These are phyloP conservation scores for Carterocephalus palaemon DNA, from an alignment of 2,888 invertebrate genomes.

Conservation along the genomic window DNA sequence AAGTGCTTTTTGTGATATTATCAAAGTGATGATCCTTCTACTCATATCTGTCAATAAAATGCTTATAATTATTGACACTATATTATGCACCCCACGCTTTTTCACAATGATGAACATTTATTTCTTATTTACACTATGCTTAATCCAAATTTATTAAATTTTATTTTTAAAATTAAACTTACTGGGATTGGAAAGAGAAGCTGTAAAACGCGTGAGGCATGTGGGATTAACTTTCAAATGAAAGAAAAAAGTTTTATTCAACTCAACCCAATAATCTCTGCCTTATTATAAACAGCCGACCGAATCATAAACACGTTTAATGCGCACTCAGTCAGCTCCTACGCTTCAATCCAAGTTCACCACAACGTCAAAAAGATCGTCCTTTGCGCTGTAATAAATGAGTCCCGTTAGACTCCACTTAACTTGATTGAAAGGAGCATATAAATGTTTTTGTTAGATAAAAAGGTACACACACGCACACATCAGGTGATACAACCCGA, in stretches of 20 bases:
- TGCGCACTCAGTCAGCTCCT: constrained; percentile 44
- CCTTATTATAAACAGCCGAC: constrained; percentile 71
- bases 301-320: constrained; percentile 71
- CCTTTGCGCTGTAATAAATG: constrained; percentile 11
- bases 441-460: background rate
- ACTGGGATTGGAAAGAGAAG: constrained; percentile 42
- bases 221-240: constrained; percentile 57
- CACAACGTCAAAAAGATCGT: constrained; percentile 17
- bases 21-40: too few relatives aligned
- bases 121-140: too few relatives aligned
- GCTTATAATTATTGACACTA: too few relatives aligned
- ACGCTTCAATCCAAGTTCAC: constrained; percentile 32
- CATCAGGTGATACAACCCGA: too few relatives aligned
- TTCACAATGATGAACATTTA: too few relatives aligned
- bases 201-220: constrained; percentile 59
- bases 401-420: constrained; percentile 16
- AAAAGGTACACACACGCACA: background rate
- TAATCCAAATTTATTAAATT: too few relatives aligned
- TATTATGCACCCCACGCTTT: too few relatives aligned
- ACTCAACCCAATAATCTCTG: constrained; percentile 68
- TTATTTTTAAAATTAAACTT: too few relatives aligned
- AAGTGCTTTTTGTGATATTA: too few relatives aligned
- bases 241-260: constrained; percentile 56
- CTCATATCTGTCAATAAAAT: too few relatives aligned
- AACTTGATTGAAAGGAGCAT: constrained; percentile 14